phyloP scores from a whole-genome alignment of 2,113 vertebrate genomes.

The Neogobius melanostomus region DNA sequence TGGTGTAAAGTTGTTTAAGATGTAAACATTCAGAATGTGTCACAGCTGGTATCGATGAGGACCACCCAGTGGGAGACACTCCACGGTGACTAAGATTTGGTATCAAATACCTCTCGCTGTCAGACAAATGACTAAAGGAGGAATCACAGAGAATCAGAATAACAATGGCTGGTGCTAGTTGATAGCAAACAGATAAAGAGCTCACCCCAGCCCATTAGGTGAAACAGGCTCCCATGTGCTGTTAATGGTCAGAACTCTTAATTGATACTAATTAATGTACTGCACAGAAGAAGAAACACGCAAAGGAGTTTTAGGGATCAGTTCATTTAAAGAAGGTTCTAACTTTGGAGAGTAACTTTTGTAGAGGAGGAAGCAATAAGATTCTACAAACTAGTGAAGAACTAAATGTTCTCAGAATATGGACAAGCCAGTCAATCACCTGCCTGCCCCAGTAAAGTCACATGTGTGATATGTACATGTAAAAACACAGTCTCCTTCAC shows the following conservation, averaged over 20 bases:
- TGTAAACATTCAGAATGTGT: constrained; percentile 63
- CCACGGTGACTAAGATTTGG: constrained; percentile 65
- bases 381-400: constrained; percentile 29
- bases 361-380: constrained; percentile 42
- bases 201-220: constrained; percentile 9
- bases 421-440: background rate
- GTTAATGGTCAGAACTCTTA: constrained; percentile 37
- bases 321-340: background rate
- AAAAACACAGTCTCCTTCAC: too few relatives aligned
- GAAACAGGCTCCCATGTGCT: constrained; percentile 36
- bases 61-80: constrained; percentile 65
- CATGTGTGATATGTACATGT: too few relatives aligned
- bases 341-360: constrained; percentile 29
- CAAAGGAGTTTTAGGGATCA: constrained; percentile 1
- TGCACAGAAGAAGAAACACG: constrained; percentile 13
- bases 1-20: constrained; percentile 63
- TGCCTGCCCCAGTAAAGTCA: background rate
- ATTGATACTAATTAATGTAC: constrained; percentile 41
- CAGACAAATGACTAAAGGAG: constrained; percentile 26
- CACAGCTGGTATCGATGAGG: constrained; percentile 55
- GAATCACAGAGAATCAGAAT: constrained; percentile 45
- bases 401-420: constrained; percentile 8
- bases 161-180: constrained; percentile 33
- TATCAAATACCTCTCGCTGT: constrained; percentile 44
- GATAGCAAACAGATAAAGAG: constrained; percentile 36